Base-by-base conservation (phyloP, 1,140 invertebrate genomes). In the Drosophila tsacasi region DNA sequence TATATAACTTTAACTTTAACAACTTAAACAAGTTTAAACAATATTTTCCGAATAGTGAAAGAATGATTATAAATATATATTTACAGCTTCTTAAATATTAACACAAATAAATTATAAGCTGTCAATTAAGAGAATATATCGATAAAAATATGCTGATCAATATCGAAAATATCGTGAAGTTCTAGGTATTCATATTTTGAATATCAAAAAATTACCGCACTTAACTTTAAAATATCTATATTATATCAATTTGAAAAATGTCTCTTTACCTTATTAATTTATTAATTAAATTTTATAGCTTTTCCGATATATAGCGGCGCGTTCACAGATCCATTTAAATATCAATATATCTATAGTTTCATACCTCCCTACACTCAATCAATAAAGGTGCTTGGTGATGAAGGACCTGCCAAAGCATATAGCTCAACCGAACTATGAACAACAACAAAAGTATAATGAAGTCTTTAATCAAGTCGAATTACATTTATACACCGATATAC, bases 391-490 rank as follows among this genome's bases (percentile, higher is more conserved):
- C 1, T 8, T 13, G 10, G 17, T 32, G n/a, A 21, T 19, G 35
- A 35, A 54, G 50, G 2, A 5, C 19, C 19, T 55, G 19, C 21
- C 21, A 23, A 17, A 23, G 15, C 2, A 23, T n/a, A 55, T 19
- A 58, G 12, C 23, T 19, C 35, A 8, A 10, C 55, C 23, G 7
- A 58, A 58, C 55, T 40, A 58, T 35, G 25, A 74, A 79, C 75
- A 86, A 82, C 69, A 64, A 71, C 69, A 65, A 73, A 46, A 76
- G 79, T 76, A 76, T 86, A 86, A 86, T 86, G 71, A 86, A 79
- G 83, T 82, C 83, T 69, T 83, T 83, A 87, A 87, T 87, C 79
- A 83, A 87, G 83, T 44, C 83, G 37, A 75, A 71, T 80, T 71
- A 76, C 68, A 49, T 66, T 30, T 37, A 61, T n/a, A 25, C 21